A percentile compares a stretch with the other conserved stretches of the same genome.
phyloP scores from a whole-genome alignment of 2,888 invertebrate species.

The Lasioglossum zephyrum region DNA sequence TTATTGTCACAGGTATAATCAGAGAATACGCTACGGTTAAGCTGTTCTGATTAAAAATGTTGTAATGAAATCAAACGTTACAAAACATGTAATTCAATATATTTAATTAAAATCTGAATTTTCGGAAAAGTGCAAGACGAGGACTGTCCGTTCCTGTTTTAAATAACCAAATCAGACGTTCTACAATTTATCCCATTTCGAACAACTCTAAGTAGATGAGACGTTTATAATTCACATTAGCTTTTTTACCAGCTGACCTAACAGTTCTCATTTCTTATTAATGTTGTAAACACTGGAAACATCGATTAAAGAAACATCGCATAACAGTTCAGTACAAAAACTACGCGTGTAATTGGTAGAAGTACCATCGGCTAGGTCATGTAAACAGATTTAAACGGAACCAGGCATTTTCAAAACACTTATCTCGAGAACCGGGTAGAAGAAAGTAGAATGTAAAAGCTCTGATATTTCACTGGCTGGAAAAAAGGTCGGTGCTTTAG shows the following conservation, averaged over 20 bases:
- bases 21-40: no score
- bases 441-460: neutral
- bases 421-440: neutral
- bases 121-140: neutral
- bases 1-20: neutral
- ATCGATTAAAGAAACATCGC: neutral
- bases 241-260: neutral
- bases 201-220: neutral
- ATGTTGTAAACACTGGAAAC: neutral
- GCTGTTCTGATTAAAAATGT: no score
- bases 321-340: neutral
- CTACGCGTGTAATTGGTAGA: neutral
- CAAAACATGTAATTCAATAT: no score
- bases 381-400: neutral
- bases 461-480: neutral
- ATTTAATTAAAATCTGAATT: no score
- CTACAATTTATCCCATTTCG: neutral
- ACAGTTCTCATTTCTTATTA: neutral
- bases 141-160: neutral
- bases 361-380: neutral
- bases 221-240: neutral
- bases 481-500: neutral
- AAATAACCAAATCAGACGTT: neutral
- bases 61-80: no score
- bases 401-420: neutral